Conservation (phyloP, 2,888 invertebrate genomes). For the Meliscaeva auricollis region DNA sequence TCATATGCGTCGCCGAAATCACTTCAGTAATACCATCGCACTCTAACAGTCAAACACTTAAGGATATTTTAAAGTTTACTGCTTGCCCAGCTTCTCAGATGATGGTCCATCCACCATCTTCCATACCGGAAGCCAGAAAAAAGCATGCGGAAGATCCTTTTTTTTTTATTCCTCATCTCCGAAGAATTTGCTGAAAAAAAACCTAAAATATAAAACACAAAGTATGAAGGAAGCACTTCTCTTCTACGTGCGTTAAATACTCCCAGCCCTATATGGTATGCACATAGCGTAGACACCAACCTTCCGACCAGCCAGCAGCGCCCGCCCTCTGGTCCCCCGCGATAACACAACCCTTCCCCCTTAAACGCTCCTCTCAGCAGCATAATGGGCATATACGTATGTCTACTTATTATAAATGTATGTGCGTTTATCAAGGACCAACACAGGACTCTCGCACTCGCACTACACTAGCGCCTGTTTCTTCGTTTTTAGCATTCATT, state of each 20-base stretch:
- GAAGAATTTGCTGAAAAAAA: slow-evolving; percentile 12
- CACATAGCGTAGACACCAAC: slow-evolving; percentile 65
- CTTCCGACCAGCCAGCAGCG: no score
- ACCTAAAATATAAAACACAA: neutral
- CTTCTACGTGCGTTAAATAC: slow-evolving; percentile 75
- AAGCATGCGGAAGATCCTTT: slow-evolving; percentile 68
- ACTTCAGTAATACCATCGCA: slow-evolving; percentile 74
- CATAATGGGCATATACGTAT: slow-evolving; percentile 73
- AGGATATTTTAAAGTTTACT: slow-evolving; percentile 72
- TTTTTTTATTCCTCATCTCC: slow-evolving; percentile 43
- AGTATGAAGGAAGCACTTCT: slow-evolving; percentile 57
- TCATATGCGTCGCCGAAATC: slow-evolving; percentile 72
- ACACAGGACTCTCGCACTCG: slow-evolving; percentile 68
- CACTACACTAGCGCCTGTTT: slow-evolving; percentile 48
- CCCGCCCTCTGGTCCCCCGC: slow-evolving; percentile 22
- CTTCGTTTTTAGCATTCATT: slow-evolving; percentile 42
- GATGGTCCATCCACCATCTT: slow-evolving; percentile 55
- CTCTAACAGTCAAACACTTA: slow-evolving; percentile 74
- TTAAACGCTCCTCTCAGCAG: slow-evolving; percentile 48
- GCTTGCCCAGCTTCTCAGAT: slow-evolving; percentile 42
- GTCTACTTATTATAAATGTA: slow-evolving; percentile 76
- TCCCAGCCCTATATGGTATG: slow-evolving; percentile 59
- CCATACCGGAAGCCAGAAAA: slow-evolving; percentile 65
- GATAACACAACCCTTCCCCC: slow-evolving; percentile 29
- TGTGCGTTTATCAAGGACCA: slow-evolving; percentile 74